Percentiles rank a stretch among this genome's conserved stretches.
These are phyloP conservation scores for Ganaspis sp. DNA, from an alignment of 1,140 invertebrate species.

Conservation along the genomic window DNA sequence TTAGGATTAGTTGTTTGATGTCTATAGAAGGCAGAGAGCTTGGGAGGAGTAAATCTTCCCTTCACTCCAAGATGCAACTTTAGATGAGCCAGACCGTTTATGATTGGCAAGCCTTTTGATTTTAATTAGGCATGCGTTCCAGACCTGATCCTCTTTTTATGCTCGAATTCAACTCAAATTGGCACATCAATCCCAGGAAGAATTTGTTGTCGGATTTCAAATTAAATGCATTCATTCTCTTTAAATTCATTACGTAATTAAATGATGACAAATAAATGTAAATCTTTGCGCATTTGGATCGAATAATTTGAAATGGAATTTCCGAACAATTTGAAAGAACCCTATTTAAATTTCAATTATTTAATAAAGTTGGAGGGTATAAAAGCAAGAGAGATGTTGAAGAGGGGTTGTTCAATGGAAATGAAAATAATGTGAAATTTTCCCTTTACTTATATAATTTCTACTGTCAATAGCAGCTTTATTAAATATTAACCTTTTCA, in stretches of 20 bases:
- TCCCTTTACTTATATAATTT: no score
- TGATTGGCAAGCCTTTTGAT: conserved; percentile 61
- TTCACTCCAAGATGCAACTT: conserved; percentile 60
- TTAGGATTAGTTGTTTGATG: conserved; percentile 55
- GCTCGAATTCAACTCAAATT: neutral
- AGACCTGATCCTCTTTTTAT: conserved; percentile 38
- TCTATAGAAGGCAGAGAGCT: conserved; percentile 46
- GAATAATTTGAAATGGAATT: no score
- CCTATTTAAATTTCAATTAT: neutral
- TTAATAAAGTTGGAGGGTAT: no score
- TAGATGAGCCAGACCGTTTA: conserved; percentile 51
- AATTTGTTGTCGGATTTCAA: neutral
- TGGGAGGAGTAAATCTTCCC: conserved; percentile 64
- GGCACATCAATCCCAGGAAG: neutral
- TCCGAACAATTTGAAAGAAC: neutral
- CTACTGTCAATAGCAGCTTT: no score
- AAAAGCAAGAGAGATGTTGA: no score
- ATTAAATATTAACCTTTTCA: no score
- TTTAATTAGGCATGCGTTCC: conserved; percentile 69
- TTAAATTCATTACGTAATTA: neutral
- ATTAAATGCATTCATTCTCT: neutral
- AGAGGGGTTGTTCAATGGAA: no score
- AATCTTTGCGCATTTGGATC: no score
- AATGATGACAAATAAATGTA: neutral
- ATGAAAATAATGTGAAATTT: no score